Conservation (phyloP, 2,797 vertebrate genomes). For the Clarias fuscus region DNA sequence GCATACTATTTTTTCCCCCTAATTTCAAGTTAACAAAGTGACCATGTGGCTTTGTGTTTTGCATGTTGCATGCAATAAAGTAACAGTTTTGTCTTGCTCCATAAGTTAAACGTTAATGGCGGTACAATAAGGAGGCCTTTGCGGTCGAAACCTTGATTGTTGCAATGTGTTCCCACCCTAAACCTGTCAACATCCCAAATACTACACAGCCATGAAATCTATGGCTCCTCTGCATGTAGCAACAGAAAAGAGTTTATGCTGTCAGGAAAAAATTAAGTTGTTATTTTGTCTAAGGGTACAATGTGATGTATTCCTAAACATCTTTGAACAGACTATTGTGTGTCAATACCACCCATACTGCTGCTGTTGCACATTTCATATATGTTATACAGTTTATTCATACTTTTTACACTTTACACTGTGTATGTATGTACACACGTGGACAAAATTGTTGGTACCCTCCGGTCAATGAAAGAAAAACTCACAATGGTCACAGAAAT, state of each 20-base stretch:
- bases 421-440: too few species aligned
- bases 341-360: neutral
- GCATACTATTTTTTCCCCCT: too few species aligned
- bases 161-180: slow-evolving; percentile 35
- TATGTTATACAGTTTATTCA: too few species aligned
- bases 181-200: slow-evolving; percentile 19
- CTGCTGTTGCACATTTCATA: too few species aligned
- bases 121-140: slow-evolving; percentile 9
- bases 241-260: neutral
- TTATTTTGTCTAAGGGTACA: neutral
- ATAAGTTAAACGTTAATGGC: slow-evolving; percentile 3
- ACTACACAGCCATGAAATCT: slow-evolving; percentile 7
- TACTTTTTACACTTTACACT: too few species aligned
- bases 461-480: too few species aligned
- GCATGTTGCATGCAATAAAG: neutral
- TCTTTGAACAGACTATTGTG: neutral
- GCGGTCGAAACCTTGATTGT: slow-evolving; percentile 35
- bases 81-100: slow-evolving; percentile 2
- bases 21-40: neutral
- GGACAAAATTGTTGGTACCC: too few species aligned
- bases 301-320: neutral
- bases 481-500: too few species aligned
- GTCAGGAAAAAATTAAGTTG: neutral
- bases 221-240: neutral
- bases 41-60: neutral